phyloP scores from a whole-genome alignment of 2,113 vertebrate species.

The Illadopsis cleaveri region DNA sequence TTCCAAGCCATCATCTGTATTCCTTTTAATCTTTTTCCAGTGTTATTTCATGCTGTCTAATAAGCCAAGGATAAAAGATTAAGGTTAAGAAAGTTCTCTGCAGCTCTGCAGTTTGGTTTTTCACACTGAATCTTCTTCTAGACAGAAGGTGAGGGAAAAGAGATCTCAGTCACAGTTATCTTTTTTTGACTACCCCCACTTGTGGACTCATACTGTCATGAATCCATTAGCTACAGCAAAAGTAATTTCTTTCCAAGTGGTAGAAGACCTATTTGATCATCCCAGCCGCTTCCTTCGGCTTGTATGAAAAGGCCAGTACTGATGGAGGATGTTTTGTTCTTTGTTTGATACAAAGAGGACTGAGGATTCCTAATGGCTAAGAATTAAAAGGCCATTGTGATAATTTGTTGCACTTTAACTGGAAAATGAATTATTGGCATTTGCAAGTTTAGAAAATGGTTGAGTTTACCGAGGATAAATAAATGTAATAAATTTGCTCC shows the following conservation, averaged over 20 bases:
- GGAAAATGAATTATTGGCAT: neutral
- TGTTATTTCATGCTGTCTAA: neutral
- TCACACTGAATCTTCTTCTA: neutral
- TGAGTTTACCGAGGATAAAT: neutral
- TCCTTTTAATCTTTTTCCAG: neutral
- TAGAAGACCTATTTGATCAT: neutral
- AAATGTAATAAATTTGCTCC: neutral
- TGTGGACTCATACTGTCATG: neutral
- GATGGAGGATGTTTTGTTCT: neutral
- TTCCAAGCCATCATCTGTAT: neutral
- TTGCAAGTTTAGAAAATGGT: neutral
- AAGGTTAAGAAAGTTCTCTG: neutral
- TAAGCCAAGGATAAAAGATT: neutral
- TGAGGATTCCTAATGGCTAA: neutral
- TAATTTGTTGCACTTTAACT: neutral
- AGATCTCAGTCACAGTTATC: neutral
- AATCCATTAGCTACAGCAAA: neutral
- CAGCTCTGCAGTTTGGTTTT: neutral
- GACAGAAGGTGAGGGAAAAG: neutral
- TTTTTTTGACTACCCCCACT: neutral
- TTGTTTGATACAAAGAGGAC: neutral
- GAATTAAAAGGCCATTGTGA: neutral
- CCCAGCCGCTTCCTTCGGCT: neutral
- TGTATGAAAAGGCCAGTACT: neutral
- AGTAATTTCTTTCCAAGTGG: neutral